Evolutionary conservation across 2,113 vertebrate genomes (phyloP), one percentile per base, ranked within the genome.

Genomic region (Mus spicilegus): DNA sequence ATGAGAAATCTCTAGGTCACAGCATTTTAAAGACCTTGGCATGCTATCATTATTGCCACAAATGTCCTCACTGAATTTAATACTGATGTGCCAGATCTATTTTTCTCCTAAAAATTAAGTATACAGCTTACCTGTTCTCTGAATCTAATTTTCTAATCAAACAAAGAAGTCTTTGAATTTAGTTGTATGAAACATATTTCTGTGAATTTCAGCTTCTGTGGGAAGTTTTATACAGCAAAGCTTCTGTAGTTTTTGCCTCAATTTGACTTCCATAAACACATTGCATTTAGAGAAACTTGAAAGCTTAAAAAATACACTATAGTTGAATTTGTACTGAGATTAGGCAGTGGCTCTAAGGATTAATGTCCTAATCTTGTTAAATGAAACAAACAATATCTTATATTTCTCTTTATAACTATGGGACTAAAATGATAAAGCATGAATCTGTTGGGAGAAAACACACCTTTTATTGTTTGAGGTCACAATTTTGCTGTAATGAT

Each of bases 41-140:
- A 85, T 5, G 82, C 46, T 46, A 82, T 86, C 88, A 73, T 82
- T 95, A 95, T 67, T 96, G 54, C 84, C 88, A 88, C 67, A 93
- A 93, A 77, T n/a, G 4, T 95, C 49, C 81, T 95, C 93, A 88
- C 95, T 98, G 97, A 96, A 96, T 73, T 61, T 97, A 97, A 97
- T 94, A 95, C 63, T 92, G 76, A 92, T 91, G 49, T 73, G 76
- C 5, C 6, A 1, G 22, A 24, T 61, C 89, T 87, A 94, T 9
- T 90, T 85, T 95, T 93, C 49, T 84, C 58, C 95, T 65, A 70
- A 91, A 75, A 97, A 94, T 49, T 80, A 96, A 94, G 3, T 10
- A 69, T 65, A 49, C 49, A 81, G 46, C 96, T 93, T 72, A 89
- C 5, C 94, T 96, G 58, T 94, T 94, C 94, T 92, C 11, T 85